Conservation (phyloP, 2,113 vertebrate genomes). For the Lasiurus cinereus region DNA sequence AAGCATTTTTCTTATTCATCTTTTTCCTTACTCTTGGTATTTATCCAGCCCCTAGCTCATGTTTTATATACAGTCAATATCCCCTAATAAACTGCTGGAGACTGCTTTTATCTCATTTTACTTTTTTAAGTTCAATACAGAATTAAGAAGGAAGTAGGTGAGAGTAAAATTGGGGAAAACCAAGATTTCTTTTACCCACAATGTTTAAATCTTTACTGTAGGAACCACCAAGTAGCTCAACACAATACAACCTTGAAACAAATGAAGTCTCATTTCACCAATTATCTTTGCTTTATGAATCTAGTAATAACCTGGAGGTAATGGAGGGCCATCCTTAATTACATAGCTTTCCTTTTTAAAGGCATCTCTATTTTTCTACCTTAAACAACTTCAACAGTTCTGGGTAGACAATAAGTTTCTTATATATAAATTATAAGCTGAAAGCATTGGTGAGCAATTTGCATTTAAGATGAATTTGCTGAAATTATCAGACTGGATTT, state of each 20-base stretch:
- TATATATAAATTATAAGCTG: slow-evolving; percentile 59
- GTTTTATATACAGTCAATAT: background rate
- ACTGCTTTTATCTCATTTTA: background rate
- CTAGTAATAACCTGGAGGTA: background rate
- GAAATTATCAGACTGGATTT: slow-evolving; percentile 47
- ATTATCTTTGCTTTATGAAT: slow-evolving; percentile 53
- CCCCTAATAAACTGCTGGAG: background rate
- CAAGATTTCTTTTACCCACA: background rate
- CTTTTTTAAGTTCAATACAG: background rate
- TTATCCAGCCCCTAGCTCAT: background rate
- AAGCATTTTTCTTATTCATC: background rate
- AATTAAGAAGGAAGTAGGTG: background rate
- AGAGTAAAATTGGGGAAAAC: background rate
- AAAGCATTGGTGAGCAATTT: slow-evolving; percentile 46
- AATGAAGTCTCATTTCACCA: background rate
- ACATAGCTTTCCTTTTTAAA: slow-evolving; percentile 62
- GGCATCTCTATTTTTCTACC: slow-evolving; percentile 38
- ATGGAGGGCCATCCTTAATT: slow-evolving; percentile 30
- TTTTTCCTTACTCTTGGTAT: background rate
- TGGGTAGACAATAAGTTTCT: slow-evolving; percentile 48
- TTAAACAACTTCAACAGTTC: slow-evolving; percentile 66
- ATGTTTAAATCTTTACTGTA: background rate
- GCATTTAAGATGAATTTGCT: slow-evolving; percentile 61
- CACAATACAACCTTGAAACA: background rate
- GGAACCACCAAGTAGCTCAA: background rate